Percentiles rank a stretch among this genome's conserved stretches.
These are phyloP conservation scores for Copidosoma aretas DNA, from an alignment of 2,888 invertebrate genomes.

Conservation along the genomic window DNA sequence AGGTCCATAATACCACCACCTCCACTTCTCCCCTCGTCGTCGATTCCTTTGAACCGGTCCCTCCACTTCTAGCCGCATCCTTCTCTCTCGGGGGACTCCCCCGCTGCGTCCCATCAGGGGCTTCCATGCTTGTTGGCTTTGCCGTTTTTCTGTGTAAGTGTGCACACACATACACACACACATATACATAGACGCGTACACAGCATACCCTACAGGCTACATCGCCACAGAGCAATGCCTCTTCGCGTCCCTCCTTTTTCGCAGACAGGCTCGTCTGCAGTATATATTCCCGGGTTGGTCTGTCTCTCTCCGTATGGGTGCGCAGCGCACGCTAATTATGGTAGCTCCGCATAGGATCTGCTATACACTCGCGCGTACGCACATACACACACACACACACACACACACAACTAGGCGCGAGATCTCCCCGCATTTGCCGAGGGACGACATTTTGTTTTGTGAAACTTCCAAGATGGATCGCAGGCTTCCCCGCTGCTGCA, in stretches of 20 bases:
- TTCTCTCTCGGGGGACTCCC: conserved; percentile 40
- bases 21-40: conserved; percentile 23
- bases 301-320: conserved; percentile 1
- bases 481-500: conserved; percentile 22
- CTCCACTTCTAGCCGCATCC: conserved; percentile 33
- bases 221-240: not conserved
- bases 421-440: conserved; percentile 33
- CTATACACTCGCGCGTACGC: no score
- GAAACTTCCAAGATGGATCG: conserved; percentile 56
- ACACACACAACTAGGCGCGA: no score
- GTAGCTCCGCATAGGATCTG: conserved; percentile 47
- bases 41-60: conserved; percentile 44
- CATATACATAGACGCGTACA: not conserved
- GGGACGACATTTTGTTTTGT: conserved; percentile 61
- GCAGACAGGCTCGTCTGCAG: not conserved
- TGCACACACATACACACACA: not conserved
- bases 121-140: conserved; percentile 25
- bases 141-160: not conserved
- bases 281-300: not conserved
- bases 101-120: conserved; percentile 40
- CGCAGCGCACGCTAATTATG: conserved; percentile 56
- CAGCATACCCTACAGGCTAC: not conserved
- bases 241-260: not conserved
- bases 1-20: conserved; percentile 18
- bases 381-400: no score